Evolutionary conservation across 2,888 invertebrate species (phyloP).

Genomic region (Leptinotarsa tumamoca): DNA sequence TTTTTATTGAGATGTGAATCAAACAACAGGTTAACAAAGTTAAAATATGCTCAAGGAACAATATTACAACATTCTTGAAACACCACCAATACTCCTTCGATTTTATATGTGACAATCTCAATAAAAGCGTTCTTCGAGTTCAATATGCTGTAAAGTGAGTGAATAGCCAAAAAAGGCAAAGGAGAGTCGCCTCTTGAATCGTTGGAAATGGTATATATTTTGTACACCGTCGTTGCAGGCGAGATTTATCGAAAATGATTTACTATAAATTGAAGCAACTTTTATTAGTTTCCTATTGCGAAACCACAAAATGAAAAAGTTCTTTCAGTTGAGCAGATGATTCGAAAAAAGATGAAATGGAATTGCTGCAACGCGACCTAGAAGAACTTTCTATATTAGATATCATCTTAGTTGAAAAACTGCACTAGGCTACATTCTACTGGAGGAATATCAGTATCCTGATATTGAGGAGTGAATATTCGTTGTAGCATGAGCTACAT

Average conservation of each 20-base stretch:
- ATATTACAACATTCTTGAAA: not conserved
- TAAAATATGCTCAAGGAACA: too few species aligned
- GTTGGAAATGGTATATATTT: constrained; percentile 22
- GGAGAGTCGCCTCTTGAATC: constrained; percentile 32
- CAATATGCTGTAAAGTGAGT: constrained; percentile 27
- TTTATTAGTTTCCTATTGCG: constrained; percentile 3
- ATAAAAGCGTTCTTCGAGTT: constrained; percentile 6
- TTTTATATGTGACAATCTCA: constrained; percentile 17
- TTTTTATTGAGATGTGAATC: too few species aligned
- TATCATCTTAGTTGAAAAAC: too few species aligned
- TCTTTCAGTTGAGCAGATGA: not conserved
- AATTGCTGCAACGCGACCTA: not conserved
- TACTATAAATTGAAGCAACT: constrained; percentile 4
- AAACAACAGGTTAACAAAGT: not conserved
- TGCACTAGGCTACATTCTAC: too few species aligned
- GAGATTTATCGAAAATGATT: not conserved
- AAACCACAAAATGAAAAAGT: not conserved
- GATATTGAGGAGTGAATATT: too few species aligned
- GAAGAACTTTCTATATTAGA: too few species aligned
- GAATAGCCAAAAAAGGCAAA: constrained; percentile 25
- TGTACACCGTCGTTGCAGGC: constrained; percentile 16
- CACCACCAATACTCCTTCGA: not conserved
- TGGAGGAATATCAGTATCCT: too few species aligned
- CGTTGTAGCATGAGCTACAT: too few species aligned
- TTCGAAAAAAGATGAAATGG: not conserved